These are phyloP conservation scores for Paracentrotus lividus DNA, from an alignment of 53 echinoderm and acorn worm species.

Conservation along the genomic window DNA sequence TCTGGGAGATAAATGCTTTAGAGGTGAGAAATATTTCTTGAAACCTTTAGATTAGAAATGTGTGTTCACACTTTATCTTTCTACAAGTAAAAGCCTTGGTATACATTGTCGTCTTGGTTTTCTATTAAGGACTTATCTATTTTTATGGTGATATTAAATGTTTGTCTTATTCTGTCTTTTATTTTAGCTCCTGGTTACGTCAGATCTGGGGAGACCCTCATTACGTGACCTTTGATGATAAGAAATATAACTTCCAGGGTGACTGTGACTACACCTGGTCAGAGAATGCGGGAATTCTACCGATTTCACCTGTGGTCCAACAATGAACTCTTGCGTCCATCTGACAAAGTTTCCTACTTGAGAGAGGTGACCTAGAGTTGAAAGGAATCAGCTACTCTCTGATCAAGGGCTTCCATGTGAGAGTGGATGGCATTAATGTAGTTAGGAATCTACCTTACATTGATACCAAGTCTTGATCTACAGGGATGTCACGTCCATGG, in stretches of 20 bases:
- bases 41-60: no score
- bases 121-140: no score
- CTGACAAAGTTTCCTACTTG: constrained; percentile 70
- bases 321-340: constrained; percentile 71
- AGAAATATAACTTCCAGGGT: constrained; percentile 80
- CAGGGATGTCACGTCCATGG: neutral
- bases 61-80: no score
- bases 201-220: constrained; percentile 73
- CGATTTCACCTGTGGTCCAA: constrained; percentile 71
- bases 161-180: neutral
- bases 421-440: constrained; percentile 69
- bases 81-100: no score
- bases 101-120: neutral
- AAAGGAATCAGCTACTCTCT: constrained; percentile 54
- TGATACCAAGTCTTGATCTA: neutral
- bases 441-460: constrained; percentile 66
- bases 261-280: constrained; percentile 83
- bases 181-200: constrained; percentile 51
- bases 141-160: no score
- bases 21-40: constrained; percentile 51
- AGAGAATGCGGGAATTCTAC: constrained; percentile 64
- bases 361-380: constrained; percentile 59
- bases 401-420: constrained; percentile 16
- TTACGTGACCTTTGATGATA: constrained; percentile 86
- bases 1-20: constrained; percentile 26